phyloP scores from a whole-genome alignment of 2,797 vertebrate species.

The Synaphobranchus kaupii region DNA sequence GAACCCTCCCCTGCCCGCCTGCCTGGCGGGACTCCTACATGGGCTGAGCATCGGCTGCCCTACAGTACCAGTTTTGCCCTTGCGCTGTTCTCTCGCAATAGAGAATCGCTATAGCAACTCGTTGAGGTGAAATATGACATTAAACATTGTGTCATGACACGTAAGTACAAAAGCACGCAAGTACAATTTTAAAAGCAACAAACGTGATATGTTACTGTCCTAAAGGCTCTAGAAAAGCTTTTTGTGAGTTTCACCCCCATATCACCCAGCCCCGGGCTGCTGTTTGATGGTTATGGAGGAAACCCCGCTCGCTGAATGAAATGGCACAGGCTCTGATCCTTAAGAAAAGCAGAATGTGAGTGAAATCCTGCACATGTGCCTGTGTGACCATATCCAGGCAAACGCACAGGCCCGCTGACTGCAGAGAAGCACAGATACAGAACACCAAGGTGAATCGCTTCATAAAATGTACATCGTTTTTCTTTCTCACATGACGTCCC shows the following conservation, averaged over 20 bases:
- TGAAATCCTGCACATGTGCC: neutral
- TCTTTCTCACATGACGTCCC: neutral
- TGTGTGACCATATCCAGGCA: neutral
- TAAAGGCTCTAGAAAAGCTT: neutral
- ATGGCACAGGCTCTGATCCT: neutral
- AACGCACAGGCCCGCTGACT: neutral
- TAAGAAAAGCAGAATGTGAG: neutral
- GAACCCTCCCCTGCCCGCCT: neutral
- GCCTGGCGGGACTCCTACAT: no score
- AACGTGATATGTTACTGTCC: neutral
- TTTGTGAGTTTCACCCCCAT: neutral
- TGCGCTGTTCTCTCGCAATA: neutral
- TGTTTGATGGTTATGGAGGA: neutral
- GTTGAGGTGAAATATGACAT: no score
- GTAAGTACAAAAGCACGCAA: neutral
- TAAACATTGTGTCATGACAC: neutral
- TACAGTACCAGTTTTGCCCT: no score
- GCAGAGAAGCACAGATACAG: neutral
- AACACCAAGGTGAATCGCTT: neutral
- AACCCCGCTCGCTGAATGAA: neutral
- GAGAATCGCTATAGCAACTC: neutral
- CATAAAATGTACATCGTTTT: neutral
- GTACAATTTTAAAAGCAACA: neutral
- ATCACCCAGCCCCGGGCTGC: neutral
- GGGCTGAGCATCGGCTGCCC: no score